phyloP scores from a whole-genome alignment of 2,888 invertebrate species.

The Cerceris rybyensis region DNA sequence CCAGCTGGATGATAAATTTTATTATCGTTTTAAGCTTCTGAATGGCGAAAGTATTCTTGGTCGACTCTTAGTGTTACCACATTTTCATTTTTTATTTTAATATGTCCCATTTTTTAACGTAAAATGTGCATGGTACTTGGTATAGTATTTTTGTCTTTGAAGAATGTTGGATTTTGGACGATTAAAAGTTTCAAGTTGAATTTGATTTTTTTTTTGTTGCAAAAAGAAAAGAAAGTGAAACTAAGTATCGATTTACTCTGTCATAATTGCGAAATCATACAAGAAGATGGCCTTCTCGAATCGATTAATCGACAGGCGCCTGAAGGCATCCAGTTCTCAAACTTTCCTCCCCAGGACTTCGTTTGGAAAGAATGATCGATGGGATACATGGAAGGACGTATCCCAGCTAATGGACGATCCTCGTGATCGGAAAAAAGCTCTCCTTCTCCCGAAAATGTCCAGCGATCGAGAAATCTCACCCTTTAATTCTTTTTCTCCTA shows the following conservation, averaged over 20 bases:
- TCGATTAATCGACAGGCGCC: slow-evolving; percentile 24
- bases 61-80: too few relatives aligned
- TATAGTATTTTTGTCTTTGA: too few relatives aligned
- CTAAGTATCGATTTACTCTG: slow-evolving; percentile 24
- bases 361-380: slow-evolving; percentile 21
- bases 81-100: too few relatives aligned
- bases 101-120: too few relatives aligned
- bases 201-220: too few relatives aligned
- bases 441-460: not conserved
- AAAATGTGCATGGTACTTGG: too few relatives aligned
- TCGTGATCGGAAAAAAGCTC: not conserved
- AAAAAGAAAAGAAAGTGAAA: not conserved
- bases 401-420: slow-evolving; percentile 20
- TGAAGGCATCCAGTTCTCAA: slow-evolving; percentile 8
- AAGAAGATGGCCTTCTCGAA: not conserved
- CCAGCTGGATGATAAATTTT: too few relatives aligned
- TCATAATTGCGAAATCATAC: slow-evolving; percentile 5
- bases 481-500: slow-evolving; percentile 9
- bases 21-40: too few relatives aligned
- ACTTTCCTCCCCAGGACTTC: slow-evolving; percentile 4
- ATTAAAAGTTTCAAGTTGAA: too few relatives aligned
- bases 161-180: too few relatives aligned
- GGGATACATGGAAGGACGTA: slow-evolving; percentile 2
- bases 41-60: too few relatives aligned
- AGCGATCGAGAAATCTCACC: not conserved